Base-by-base conservation (phyloP, 2,797 vertebrate genomes). In the Pangasius krempfi region DNA sequence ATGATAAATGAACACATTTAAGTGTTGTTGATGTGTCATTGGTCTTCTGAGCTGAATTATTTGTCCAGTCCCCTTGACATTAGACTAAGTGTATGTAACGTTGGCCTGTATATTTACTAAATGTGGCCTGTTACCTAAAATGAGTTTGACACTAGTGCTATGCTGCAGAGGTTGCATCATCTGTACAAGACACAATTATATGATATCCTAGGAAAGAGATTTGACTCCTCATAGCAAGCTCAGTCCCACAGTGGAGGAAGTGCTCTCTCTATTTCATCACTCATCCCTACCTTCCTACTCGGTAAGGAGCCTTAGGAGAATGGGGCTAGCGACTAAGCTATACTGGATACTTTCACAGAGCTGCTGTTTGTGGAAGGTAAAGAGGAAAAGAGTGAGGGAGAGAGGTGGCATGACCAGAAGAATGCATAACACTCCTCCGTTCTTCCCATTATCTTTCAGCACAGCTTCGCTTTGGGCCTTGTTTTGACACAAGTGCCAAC, bases 281-380 rank as follows among this genome's bases (percentile, higher is more conserved):
- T 8, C 62, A 66, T 84, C 25, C 81, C 56, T 84, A 0, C 30
- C 58, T 81, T 50, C 30, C 47, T 44, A 64, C 62, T 88, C 84
- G 56, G 72, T 52, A 81, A 47, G 22, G 52, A 88, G 73, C 52
- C 66, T 18, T 54, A 81, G 86, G 87, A 83, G 82, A 82, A 58
- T 58, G 7, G 60, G 44, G 86, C 87, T 83, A 86, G 62, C 82
- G 20, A 79, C 75, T 4, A 80, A 90, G 86, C 70, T 89, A 82
- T 83, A 58, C 33, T 78, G 70, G 52, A 91, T 73, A 10, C 25
- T n/a, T 68, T 12, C 78, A 87, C 82, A 52, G 75, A 84, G 54
- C 30, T 56, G n/a, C 27, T 70, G 25, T 72, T 85, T 64, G 27
- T 78, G 58, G 47, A 83, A 30, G 13, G 22, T n/a, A 64, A 40